Conservation (phyloP, 2,888 invertebrate genomes). For the Agrilus cyanescens region DNA sequence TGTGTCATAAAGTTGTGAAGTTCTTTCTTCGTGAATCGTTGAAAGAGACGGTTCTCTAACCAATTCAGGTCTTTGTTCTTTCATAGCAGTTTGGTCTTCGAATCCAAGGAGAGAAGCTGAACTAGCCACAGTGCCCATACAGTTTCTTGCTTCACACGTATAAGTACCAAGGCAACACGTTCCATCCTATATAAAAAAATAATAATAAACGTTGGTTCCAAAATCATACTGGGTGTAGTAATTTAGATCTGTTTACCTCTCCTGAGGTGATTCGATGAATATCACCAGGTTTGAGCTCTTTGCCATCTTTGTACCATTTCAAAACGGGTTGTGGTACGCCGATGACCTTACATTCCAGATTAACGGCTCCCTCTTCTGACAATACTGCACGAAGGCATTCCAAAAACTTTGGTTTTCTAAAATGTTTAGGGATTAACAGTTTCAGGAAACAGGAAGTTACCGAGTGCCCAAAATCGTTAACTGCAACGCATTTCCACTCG, state of each 20-base stretch:
- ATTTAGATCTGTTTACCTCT: conserved; percentile 36
- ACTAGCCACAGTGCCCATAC: conserved; percentile 82
- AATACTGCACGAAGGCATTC: conserved; percentile 76
- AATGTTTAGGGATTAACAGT: conserved; percentile 75
- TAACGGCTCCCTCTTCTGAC: conserved; percentile 81
- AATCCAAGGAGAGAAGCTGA: conserved; percentile 80
- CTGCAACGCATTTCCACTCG: conserved; percentile 85
- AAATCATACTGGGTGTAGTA: neutral
- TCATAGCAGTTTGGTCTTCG: conserved; percentile 53
- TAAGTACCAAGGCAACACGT: conserved; percentile 84
- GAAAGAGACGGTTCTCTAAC: conserved; percentile 74
- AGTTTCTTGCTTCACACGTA: conserved; percentile 81
- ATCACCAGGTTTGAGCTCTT: conserved; percentile 80
- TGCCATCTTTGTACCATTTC: conserved; percentile 88
- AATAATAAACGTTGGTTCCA: neutral
- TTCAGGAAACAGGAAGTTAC: conserved; percentile 78
- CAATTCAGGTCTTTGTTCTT: conserved; percentile 41
- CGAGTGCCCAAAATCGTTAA: conserved; percentile 81
- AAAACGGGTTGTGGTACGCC: conserved; percentile 82
- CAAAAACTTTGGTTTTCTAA: conserved; percentile 76
- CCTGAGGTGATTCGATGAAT: conserved; percentile 85
- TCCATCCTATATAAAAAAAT: conserved; percentile 33
- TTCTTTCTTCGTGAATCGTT: conserved; percentile 82
- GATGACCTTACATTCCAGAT: conserved; percentile 85
- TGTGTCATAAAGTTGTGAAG: conserved; percentile 78